Evolutionary conservation across 1,140 invertebrate species (phyloP).

Genomic region (Drosophila punjabiensis): DNA sequence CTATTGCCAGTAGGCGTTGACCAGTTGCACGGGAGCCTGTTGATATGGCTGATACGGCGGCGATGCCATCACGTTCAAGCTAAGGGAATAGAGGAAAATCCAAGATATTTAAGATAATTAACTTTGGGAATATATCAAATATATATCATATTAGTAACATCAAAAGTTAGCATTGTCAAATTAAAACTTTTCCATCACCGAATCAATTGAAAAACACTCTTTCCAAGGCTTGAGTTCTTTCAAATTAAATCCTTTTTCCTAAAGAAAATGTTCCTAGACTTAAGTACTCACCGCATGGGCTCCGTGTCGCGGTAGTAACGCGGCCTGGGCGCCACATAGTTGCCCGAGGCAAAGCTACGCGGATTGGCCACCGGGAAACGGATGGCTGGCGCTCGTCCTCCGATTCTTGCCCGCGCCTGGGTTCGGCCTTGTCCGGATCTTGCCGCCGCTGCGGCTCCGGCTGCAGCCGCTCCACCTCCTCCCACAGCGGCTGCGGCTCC

Average conservation of each 20-base stretch:
- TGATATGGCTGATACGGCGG: constrained; percentile 23
- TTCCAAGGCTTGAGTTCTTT: not conserved
- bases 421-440: constrained; percentile 22
- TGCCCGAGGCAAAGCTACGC: constrained; percentile 68
- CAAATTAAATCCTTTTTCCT: no score
- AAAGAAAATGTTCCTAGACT: not conserved
- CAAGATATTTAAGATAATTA: not conserved
- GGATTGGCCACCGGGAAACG: constrained; percentile 72
- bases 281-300: constrained; percentile 50
- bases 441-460: constrained; percentile 19
- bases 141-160: not conserved
- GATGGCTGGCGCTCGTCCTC: constrained; percentile 34
- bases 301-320: constrained; percentile 66
- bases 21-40: constrained; percentile 54
- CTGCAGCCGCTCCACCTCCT: constrained; percentile 32
- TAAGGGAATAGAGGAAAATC: constrained; percentile 7
- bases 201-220: no score
- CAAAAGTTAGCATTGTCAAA: not conserved
- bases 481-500: constrained; percentile 4
- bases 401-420: constrained; percentile 17
- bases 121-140: no score
- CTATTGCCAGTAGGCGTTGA: constrained; percentile 65
- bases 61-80: constrained; percentile 60
- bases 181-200: not conserved
- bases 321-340: constrained; percentile 73